Evolutionary conservation across 2,888 invertebrate species (phyloP).

Genomic region (Athripsodes cinereus): DNA sequence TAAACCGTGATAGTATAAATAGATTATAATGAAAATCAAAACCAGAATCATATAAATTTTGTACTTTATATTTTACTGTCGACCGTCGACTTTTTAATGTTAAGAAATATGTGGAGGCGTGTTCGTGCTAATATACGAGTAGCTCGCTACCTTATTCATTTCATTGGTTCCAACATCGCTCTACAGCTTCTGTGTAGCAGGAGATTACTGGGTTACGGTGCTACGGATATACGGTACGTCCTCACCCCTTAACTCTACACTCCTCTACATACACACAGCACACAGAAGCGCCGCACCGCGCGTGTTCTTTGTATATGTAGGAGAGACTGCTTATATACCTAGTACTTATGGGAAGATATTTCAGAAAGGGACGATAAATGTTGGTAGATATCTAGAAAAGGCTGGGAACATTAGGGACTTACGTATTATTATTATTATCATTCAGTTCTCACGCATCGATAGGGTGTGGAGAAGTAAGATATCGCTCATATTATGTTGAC

Average conservation of each 20-base stretch:
- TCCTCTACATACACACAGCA: too few species aligned
- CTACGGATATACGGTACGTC: background rate
- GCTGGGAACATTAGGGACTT: background rate
- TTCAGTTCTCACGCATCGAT: background rate
- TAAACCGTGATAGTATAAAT: too few species aligned
- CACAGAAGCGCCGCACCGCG: too few species aligned
- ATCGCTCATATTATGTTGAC: background rate
- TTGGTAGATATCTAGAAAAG: background rate
- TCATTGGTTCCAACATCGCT: too few species aligned
- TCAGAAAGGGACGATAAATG: background rate
- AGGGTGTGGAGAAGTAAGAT: background rate
- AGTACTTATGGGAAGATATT: background rate
- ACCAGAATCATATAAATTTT: too few species aligned
- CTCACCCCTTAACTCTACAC: background rate
- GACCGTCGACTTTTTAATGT: too few species aligned
- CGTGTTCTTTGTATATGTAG: background rate
- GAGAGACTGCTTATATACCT: too few species aligned
- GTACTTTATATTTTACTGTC: too few species aligned
- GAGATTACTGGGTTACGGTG: background rate
- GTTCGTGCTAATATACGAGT: too few species aligned
- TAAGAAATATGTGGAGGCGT: too few species aligned
- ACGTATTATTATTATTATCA: background rate
- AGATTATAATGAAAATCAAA: too few species aligned
- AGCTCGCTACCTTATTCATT: too few species aligned
- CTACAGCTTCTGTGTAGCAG: background rate